phyloP scores from a whole-genome alignment of 35 echinoderm and acorn worm genomes.

The Acanthaster planci region DNA sequence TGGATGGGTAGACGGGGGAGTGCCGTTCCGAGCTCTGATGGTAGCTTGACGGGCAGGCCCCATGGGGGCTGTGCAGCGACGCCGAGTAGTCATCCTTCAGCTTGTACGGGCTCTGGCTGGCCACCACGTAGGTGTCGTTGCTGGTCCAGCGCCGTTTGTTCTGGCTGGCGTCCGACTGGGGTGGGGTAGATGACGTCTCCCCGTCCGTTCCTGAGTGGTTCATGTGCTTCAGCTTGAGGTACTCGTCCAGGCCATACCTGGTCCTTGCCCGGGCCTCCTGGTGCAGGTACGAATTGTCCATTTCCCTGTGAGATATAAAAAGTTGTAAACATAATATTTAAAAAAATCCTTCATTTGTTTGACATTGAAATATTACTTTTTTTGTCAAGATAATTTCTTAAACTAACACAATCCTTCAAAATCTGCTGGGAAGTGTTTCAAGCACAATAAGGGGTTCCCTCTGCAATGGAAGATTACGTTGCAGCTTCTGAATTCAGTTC shows the following conservation, averaged over 20 bases:
- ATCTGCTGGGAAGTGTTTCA: no score
- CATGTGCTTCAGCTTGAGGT: conserved; percentile 58
- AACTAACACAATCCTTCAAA: not conserved
- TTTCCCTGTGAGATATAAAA: conserved; percentile 64
- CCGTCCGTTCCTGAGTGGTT: conserved; percentile 16
- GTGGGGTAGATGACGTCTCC: conserved; percentile 8
- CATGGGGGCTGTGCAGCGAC: conserved; percentile 89
- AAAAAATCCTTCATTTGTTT: not conserved
- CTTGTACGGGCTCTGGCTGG: conserved; percentile 72
- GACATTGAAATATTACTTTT: not conserved
- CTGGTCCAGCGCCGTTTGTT: conserved; percentile 81
- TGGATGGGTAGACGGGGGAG: conserved; percentile 52
- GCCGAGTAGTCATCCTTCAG: conserved; percentile 86
- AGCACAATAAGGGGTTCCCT: no score
- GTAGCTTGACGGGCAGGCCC: conserved; percentile 85
- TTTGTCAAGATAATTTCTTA: not conserved
- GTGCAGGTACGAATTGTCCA: conserved; percentile 72
- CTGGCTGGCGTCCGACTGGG: conserved; percentile 22
- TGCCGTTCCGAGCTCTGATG: conserved; percentile 85
- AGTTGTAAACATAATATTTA: no score
- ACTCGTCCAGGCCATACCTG: conserved; percentile 86
- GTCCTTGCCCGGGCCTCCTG: conserved; percentile 75
- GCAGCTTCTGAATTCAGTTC: no score
- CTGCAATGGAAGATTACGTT: no score
- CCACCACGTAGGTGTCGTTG: conserved; percentile 88